Percentiles rank a stretch among this genome's conserved stretches.
phyloP scores from a whole-genome alignment of 2,797 vertebrate species.

The Clarias laeviceps region DNA sequence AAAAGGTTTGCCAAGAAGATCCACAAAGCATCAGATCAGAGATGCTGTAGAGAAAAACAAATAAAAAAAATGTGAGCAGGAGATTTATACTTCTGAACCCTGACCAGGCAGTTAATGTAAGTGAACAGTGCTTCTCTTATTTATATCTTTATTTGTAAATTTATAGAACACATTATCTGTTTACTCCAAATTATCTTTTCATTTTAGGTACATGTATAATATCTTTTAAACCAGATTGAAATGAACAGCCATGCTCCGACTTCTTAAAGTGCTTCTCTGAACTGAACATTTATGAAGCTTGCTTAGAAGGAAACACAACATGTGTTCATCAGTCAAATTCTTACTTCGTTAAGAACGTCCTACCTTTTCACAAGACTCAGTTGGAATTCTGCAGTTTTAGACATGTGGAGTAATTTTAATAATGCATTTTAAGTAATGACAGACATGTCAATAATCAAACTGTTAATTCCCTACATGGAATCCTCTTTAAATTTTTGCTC shows the following conservation, averaged over 20 bases:
- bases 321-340: neutral
- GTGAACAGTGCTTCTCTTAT: neutral
- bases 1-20: neutral
- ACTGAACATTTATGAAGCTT: neutral
- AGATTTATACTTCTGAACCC: neutral
- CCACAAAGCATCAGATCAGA: neutral
- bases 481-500: neutral
- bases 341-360: neutral
- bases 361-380: neutral
- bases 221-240: neutral
- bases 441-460: slow-evolving; percentile 16
- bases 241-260: neutral
- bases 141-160: neutral
- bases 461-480: neutral
- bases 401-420: neutral
- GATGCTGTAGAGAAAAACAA: neutral
- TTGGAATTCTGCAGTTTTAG: neutral
- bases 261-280: neutral
- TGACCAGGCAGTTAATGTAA: neutral
- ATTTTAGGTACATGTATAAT: neutral
- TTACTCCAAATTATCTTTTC: neutral
- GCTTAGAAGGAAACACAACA: too few relatives aligned
- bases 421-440: neutral
- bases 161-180: neutral
- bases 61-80: neutral